These are phyloP conservation scores for Arbacia lixula DNA, from an alignment of 53 echinoderm and acorn worm genomes.

Conservation along the genomic window DNA sequence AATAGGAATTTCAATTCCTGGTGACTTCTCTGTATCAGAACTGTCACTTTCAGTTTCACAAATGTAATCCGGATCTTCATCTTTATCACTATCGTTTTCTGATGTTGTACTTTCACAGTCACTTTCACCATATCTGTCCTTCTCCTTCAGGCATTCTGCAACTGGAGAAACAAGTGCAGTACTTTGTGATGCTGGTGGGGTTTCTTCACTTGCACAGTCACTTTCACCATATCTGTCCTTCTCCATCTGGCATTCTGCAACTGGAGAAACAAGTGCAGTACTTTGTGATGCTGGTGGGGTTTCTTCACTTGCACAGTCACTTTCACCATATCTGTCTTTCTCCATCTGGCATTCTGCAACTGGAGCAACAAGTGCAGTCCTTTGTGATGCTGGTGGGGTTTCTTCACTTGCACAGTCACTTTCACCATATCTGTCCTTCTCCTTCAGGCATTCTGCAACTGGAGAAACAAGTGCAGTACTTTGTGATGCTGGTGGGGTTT, in stretches of 20 bases:
- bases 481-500: constrained; percentile 13
- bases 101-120: constrained; percentile 17
- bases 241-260: no score
- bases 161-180: constrained; percentile 12
- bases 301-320: not conserved
- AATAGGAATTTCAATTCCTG: constrained; percentile 10
- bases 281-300: constrained; percentile 9
- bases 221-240: constrained; percentile 3
- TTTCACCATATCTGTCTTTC: no score
- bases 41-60: constrained; percentile 12
- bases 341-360: not conserved
- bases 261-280: not conserved
- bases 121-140: constrained; percentile 5
- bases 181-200: constrained; percentile 25
- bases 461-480: constrained; percentile 9
- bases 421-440: constrained; percentile 1
- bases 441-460: not conserved
- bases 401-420: not conserved
- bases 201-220: constrained; percentile 9
- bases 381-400: not conserved
- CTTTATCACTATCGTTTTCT: constrained; percentile 5
- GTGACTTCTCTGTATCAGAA: constrained; percentile 20
- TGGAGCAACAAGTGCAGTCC: constrained; percentile 11
- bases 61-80: constrained; percentile 22
- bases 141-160: not conserved